A percentile compares a stretch with the other conserved stretches of the same genome.
Evolutionary conservation across 2,888 invertebrate species (phyloP).

Genomic region (Agonopterix arenella): DNA sequence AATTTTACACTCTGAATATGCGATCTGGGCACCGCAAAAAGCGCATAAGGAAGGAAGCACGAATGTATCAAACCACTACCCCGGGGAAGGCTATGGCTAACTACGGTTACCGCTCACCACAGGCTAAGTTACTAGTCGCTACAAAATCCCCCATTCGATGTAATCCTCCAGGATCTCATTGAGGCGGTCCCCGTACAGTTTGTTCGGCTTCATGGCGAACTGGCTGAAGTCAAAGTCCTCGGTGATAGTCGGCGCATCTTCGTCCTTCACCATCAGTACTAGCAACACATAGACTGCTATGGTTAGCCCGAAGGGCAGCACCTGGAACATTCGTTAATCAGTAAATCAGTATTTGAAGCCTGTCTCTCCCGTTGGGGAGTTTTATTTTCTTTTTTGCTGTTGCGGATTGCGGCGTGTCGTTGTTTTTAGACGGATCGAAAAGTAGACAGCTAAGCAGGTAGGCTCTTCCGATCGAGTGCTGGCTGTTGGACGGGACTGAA

Average conservation of each 20-base stretch:
- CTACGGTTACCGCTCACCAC: too few relatives aligned
- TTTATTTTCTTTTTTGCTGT: neutral
- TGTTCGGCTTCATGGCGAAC: constrained; percentile 27
- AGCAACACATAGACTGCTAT: constrained; percentile 31
- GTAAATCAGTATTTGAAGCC: neutral
- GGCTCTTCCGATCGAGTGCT: too few relatives aligned
- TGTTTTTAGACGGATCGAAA: too few relatives aligned
- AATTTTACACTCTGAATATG: too few relatives aligned
- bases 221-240: constrained; percentile 17
- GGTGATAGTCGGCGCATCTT: constrained; percentile 28
- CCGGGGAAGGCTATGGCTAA: too few relatives aligned
- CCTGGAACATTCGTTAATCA: constrained; percentile 21
- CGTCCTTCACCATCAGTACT: constrained; percentile 29
- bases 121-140: neutral
- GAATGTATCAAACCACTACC: too few relatives aligned
- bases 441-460: too few relatives aligned
- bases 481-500: too few relatives aligned
- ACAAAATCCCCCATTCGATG: constrained; percentile 33
- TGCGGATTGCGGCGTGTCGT: neutral
- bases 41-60: too few relatives aligned
- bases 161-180: constrained; percentile 43
- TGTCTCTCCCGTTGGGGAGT: neutral
- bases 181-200: constrained; percentile 30
- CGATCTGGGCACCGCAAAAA: too few relatives aligned
- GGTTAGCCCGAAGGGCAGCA: constrained; percentile 31